Percentiles rank a stretch among this genome's conserved stretches.
These are phyloP conservation scores for Chionomys nivalis DNA, from an alignment of 2,113 vertebrate genomes.

Conservation along the genomic window DNA sequence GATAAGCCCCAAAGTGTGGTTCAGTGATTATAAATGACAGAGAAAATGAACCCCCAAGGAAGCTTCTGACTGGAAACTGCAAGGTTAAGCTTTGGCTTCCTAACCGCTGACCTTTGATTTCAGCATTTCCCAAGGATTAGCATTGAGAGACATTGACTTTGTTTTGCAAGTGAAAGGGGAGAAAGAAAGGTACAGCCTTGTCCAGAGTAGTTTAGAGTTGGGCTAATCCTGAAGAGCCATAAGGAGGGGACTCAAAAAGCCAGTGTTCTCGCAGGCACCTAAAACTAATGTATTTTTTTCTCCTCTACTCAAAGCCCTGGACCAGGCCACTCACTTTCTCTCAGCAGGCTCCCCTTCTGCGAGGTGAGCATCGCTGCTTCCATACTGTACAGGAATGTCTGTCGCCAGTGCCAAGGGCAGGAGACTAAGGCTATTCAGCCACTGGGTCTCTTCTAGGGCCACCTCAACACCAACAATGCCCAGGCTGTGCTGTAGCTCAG, in stretches of 20 bases:
- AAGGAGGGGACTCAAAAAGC: neutral
- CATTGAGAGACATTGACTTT: neutral
- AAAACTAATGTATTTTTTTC: neutral
- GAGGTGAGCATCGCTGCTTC: neutral
- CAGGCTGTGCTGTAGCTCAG: conserved; percentile 74
- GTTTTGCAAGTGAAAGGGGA: conserved; percentile 47
- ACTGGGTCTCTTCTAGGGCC: conserved; percentile 68
- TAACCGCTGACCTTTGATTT: conserved; percentile 31
- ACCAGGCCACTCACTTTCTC: conserved; percentile 5
- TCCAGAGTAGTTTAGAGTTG: neutral
- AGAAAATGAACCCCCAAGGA: conserved; percentile 25
- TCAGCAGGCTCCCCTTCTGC: neutral
- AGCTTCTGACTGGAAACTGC: neutral
- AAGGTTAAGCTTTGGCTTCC: conserved; percentile 38
- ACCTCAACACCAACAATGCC: conserved; percentile 74
- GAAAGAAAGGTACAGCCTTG: neutral
- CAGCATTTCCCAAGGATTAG: conserved; percentile 38
- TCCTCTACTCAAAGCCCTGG: neutral
- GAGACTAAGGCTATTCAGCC: conserved; percentile 74
- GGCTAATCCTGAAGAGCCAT: neutral
- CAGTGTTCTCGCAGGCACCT: neutral
- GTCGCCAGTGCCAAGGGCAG: conserved; percentile 74
- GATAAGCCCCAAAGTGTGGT: neutral
- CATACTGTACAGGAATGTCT: conserved; percentile 72
- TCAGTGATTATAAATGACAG: neutral